Evolutionary conservation across 2,113 vertebrate genomes (phyloP), one percentile per base, ranked within the genome.

Genomic region (Tor tambroides): DNA sequence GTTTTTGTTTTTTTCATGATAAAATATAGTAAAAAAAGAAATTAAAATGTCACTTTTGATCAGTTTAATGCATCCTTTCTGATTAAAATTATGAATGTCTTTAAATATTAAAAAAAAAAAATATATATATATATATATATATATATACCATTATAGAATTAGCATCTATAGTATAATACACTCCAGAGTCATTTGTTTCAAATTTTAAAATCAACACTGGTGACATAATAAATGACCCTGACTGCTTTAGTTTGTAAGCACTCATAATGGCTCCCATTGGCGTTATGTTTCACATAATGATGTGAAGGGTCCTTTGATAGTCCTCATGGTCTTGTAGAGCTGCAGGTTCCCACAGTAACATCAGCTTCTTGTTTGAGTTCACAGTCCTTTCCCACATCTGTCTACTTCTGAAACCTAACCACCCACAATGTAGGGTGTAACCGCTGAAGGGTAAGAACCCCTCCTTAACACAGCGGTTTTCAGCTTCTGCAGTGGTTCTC

Each of bases 381-480:
- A 32, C 59, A 15, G 43, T 2, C 10, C 4, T 4, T 69, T 80
- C 63, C 11, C 23, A 63, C 38, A 30, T 80, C 26, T 41, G 41
- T 51, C 38, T 83, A 11, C 80, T 51, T 49, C 26, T 67, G 41
- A 69, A 32, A 83, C 41, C 80, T n/a, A 32, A 32, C 80, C 80
- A 72, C 46, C 67, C 65, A 84, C 65, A 84, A 74, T 11, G 9
- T 35, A 56, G 83, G 83, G 69, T 74, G 83, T 84, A 59, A 59
- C 69, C 6, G 23, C 83, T 72, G 17, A 72, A 41, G 14, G 14
- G 8, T 74, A n/a, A 41, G 67, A 56, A 74, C 69, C 83, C 51
- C 69, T 59, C 82, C 81, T 35, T 71, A 12, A 51, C 43, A 69
- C 81, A 21, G 63, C 2, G 65, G 30, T 74, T 35, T 59, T 35